These are phyloP conservation scores for Epizoanthus fatuus DNA, from an alignment of 92 coral and sea anemone species.

Conservation along the genomic window DNA sequence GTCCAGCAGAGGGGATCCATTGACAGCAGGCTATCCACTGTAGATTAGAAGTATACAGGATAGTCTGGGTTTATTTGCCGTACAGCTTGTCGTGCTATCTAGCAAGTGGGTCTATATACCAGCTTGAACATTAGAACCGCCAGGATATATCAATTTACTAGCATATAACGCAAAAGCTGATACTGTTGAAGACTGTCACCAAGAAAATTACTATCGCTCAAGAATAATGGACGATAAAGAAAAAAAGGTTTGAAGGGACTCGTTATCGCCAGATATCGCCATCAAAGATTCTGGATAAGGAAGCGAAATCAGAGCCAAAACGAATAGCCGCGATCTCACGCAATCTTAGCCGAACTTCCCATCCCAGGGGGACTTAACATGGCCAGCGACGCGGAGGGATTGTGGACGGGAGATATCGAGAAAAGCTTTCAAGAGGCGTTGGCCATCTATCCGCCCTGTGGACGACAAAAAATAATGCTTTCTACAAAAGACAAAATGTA, in stretches of 20 bases:
- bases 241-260: neutral
- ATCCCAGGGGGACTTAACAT: constrained; percentile 13
- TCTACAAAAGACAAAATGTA: constrained; percentile 99
- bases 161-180: too few relatives aligned
- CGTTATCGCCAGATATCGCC: neutral
- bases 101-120: neutral
- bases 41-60: neutral
- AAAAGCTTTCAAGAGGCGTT: constrained; percentile 98
- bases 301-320: neutral
- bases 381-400: constrained; percentile 88
- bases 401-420: constrained; percentile 99
- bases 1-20: neutral
- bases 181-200: neutral
- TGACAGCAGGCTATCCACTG: neutral
- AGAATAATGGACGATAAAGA: constrained; percentile 5
- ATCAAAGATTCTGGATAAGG: neutral
- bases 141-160: neutral
- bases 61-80: neutral
- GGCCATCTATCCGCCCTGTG: constrained; percentile 99
- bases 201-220: neutral
- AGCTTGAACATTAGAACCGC: neutral
- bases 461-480: constrained; percentile 98
- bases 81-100: neutral
- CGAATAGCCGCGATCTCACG: neutral
- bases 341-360: neutral